Conservation (phyloP, 2,888 invertebrate species). For the Apodemia mormo region DNA sequence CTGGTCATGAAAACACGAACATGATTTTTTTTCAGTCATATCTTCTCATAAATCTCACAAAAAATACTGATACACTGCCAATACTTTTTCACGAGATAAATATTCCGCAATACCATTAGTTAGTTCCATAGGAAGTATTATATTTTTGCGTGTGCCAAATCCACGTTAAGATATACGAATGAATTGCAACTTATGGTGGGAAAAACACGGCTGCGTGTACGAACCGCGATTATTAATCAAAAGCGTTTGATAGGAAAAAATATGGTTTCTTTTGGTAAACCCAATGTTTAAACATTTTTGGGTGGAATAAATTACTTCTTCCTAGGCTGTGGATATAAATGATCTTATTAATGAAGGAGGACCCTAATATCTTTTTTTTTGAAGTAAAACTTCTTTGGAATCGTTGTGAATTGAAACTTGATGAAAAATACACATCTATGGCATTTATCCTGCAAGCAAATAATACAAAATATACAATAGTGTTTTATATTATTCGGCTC, state of each 20-base stretch:
- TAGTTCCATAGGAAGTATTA: conserved; percentile 8
- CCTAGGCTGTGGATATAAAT: conserved; percentile 26
- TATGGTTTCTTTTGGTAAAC: conserved; percentile 55
- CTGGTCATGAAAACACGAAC: no score
- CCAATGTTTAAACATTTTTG: conserved; percentile 47
- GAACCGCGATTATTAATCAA: conserved; percentile 69
- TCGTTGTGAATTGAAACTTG: background rate
- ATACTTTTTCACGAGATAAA: conserved; percentile 9
- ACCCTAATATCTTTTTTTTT: background rate
- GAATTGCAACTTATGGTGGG: conserved; percentile 72
- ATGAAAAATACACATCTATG: no score
- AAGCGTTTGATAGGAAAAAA: conserved; percentile 63
- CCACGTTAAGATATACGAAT: conserved; percentile 60
- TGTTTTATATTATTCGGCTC: no score
- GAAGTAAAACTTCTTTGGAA: background rate
- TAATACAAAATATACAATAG: no score
- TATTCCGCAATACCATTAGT: conserved; percentile 3
- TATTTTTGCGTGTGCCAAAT: conserved; percentile 36
- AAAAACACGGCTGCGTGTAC: conserved; percentile 67
- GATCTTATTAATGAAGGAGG: conserved; percentile 13
- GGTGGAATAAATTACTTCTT: conserved; percentile 46
- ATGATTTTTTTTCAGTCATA: no score
- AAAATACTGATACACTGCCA: background rate
- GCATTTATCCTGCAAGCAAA: no score
- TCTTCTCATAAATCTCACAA: background rate